Evolutionary conservation across 1,140 invertebrate genomes (phyloP).

Genomic region (Goniozus legneri): DNA sequence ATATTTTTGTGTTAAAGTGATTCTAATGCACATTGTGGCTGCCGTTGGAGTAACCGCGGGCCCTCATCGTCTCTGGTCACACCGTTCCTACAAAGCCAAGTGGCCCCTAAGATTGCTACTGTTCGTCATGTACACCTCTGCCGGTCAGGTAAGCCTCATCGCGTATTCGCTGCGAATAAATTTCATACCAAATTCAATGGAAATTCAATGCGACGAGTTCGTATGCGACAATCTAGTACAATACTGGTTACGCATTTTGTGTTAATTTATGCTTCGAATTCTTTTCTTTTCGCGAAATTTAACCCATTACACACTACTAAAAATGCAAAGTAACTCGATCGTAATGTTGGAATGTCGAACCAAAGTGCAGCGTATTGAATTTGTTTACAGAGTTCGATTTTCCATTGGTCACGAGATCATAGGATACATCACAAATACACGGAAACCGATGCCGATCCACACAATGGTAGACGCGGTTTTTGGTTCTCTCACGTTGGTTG

Average conservation of each 20-base stretch:
- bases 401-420: conserved; percentile 61
- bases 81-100: conserved; percentile 64
- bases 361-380: no score
- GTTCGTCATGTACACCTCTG: conserved; percentile 22
- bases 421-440: conserved; percentile 66
- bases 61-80: conserved; percentile 66
- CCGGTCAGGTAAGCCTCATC: conserved; percentile 7
- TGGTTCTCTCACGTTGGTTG: conserved; percentile 69
- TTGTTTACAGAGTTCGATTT: conserved; percentile 31
- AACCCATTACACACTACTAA: no score
- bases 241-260: neutral
- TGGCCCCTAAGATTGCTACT: conserved; percentile 43
- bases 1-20: neutral
- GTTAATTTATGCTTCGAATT: neutral
- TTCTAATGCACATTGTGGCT: neutral
- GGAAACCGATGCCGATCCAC: conserved; percentile 66
- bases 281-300: no score
- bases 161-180: no score
- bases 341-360: no score
- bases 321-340: no score
- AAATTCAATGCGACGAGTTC: no score
- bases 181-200: no score
- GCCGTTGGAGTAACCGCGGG: conserved; percentile 60
- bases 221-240: neutral
- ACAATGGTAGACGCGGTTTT: conserved; percentile 64